Evolutionary conservation across 2,888 invertebrate species (phyloP), one percentile per base, ranked within the genome.

Genomic region (Meiosimyza platycephala): DNA sequence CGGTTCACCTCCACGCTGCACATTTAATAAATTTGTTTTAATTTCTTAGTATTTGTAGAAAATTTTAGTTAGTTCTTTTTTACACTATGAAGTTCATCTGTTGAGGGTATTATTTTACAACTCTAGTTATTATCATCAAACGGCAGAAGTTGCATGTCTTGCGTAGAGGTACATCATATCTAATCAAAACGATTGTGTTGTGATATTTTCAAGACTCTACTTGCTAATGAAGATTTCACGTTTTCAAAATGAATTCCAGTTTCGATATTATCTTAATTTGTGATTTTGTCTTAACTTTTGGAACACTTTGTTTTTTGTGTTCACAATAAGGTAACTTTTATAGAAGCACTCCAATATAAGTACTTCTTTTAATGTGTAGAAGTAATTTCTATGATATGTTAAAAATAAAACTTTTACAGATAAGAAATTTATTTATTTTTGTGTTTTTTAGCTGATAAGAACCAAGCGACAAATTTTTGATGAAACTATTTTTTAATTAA

Each of bases 221-320:
- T 48, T 65, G 60, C 66, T 72, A 66, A 72, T 72, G 18, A 55
- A 50, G 22, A 28, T 48, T 57, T 72, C 65, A 70, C 62, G 54
- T 47, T 22, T 68, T 51, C 4, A n/a, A 54, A 18, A 7, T 13
- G 54, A 22, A 4, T 22, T 57, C 22, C 13, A 28, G 28, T 57
- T 57, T 40, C 40, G 2, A 57, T 6, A 57, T 57, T 57, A 22
- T 4, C 57, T 18, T 57, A 1, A 57, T 57, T 57, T 57, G 7
- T 18, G 9, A 55, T 16, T 57, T 57, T 57, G 12, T 9, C 12
- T 57, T 22, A 7, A 18, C 28, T 11, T 4, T n/a, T 57, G n/a
- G 13, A 57, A 55, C n/a, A 3, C 18, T 18, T 13, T 55, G 18
- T 5, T 55, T 55, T n/a, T 18, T 52, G 2, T 51, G 9, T 18